phyloP scores from a whole-genome alignment of 2,113 vertebrate genomes.

The Promerops cafer region DNA sequence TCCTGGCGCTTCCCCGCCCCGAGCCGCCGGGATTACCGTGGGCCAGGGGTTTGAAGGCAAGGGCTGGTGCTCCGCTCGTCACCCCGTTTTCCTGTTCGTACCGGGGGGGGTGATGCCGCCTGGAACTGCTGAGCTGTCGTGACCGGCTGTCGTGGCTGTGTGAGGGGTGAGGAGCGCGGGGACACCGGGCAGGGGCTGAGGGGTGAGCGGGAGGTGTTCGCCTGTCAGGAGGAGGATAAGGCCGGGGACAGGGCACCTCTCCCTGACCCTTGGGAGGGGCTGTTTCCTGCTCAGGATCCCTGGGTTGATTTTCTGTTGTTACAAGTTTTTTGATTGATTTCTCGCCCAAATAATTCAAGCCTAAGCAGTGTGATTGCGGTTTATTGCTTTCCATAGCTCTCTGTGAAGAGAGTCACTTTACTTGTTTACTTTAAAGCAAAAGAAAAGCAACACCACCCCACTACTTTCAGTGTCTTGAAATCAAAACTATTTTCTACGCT shows the following conservation, averaged over 20 bases:
- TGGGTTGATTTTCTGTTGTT: neutral
- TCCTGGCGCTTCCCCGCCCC: neutral
- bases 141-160: neutral
- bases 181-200: neutral
- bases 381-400: rapidly evolving
- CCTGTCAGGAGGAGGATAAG: neutral
- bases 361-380: rapidly evolving
- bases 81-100: rapidly evolving
- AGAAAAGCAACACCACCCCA: neutral
- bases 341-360: neutral
- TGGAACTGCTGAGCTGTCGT: neutral
- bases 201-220: neutral
- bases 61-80: neutral
- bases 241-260: rapidly evolving
- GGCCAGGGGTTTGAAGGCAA: rapidly evolving
- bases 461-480: neutral
- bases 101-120: neutral
- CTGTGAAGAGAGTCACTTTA: neutral
- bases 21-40: neutral
- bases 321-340: neutral
- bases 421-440: neutral
- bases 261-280: neutral
- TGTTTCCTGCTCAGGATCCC: neutral
- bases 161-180: neutral
- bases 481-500: rapidly evolving